A percentile compares a stretch with the other conserved stretches of the same genome.
These are phyloP conservation scores for Emydocephalus ijimae DNA, from an alignment of 2,113 vertebrate genomes.

Conservation along the genomic window DNA sequence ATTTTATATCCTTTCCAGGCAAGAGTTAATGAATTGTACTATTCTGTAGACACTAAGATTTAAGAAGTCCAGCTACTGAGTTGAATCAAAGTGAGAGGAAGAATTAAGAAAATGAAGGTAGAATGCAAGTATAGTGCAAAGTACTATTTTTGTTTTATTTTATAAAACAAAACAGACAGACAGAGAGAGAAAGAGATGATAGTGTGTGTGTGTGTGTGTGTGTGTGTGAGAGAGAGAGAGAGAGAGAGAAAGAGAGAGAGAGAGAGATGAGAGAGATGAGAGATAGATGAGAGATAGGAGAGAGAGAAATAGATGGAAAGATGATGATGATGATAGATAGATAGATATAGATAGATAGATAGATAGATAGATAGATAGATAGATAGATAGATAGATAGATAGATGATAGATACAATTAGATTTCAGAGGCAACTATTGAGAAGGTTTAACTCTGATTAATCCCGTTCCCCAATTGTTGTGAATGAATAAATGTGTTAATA, in stretches of 20 bases:
- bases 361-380: neutral
- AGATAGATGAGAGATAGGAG: no score
- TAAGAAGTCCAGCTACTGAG: neutral
- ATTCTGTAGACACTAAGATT: neutral
- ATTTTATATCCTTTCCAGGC: neutral
- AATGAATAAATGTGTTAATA: no score
- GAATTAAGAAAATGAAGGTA: neutral
- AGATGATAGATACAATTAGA: neutral
- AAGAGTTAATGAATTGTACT: neutral
- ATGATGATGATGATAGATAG: no score
- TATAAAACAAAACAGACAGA: neutral
- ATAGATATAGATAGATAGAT: no score
- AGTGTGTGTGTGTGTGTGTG: neutral
- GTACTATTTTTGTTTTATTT: neutral
- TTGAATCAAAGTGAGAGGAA: neutral
- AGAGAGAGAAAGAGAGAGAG: no score
- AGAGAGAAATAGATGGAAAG: no score
- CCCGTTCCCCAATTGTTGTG: neutral
- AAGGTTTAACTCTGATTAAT: neutral
- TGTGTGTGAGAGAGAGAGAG: no score
- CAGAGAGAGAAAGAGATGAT: neutral
- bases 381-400: no score
- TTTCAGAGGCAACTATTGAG: neutral
- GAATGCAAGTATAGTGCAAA: neutral
- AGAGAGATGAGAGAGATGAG: no score